phyloP scores from a whole-genome alignment of 2,888 invertebrate genomes.

The Caradrina clavipalpis region DNA sequence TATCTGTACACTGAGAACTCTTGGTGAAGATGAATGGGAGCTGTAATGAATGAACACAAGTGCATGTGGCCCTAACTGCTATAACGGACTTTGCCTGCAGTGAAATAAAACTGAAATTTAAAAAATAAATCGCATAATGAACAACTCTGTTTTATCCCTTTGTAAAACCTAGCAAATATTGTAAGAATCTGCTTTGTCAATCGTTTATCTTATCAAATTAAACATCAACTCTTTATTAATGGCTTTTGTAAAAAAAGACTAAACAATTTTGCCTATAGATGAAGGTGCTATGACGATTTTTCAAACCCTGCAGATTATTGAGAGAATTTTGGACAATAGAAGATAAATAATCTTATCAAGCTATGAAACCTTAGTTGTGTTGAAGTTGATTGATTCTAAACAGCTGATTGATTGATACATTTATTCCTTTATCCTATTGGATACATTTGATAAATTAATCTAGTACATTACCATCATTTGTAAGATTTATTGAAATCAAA shows the following conservation, averaged over 20 bases:
- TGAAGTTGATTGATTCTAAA: slow-evolving; percentile 30
- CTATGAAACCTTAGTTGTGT: background rate
- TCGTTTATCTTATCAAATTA: slow-evolving; percentile 36
- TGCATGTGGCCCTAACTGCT: background rate
- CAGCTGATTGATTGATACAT: slow-evolving; percentile 10
- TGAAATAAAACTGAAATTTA: background rate
- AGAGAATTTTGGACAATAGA: no score
- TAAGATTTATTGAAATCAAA: no score
- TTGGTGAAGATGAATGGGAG: slow-evolving; percentile 6
- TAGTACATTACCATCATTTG: background rate
- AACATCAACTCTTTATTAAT: no score
- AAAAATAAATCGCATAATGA: background rate
- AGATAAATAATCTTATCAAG: no score
- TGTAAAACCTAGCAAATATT: background rate
- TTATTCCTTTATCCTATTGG: background rate
- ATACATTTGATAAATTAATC: background rate
- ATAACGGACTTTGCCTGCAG: background rate
- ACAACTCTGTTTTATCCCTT: background rate
- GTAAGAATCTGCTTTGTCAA: background rate
- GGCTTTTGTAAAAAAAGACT: no score
- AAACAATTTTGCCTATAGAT: no score
- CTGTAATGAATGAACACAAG: slow-evolving; percentile 22
- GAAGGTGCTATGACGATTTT: no score
- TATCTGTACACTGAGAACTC: slow-evolving; percentile 11
- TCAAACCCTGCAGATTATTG: no score